These are phyloP conservation scores for Leptopilina clavipes DNA, from an alignment of 1,140 invertebrate species.

Conservation along the genomic window DNA sequence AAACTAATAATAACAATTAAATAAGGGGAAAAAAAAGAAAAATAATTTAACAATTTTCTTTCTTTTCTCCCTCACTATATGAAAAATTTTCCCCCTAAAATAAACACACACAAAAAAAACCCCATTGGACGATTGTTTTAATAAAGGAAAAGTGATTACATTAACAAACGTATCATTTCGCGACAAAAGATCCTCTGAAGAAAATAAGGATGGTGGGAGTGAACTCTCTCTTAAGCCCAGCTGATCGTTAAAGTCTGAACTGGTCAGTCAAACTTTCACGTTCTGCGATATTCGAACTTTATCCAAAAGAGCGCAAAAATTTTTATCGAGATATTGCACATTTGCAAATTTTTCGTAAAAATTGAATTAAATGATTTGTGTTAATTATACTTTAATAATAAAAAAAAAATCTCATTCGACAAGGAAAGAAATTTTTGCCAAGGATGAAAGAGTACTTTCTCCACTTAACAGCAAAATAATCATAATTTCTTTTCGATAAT, in stretches of 20 bases:
- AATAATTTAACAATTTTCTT: no score
- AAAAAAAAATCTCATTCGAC: background rate
- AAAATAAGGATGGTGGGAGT: slow-evolving; percentile 56
- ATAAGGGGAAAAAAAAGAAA: no score
- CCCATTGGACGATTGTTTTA: background rate
- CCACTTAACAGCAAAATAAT: background rate
- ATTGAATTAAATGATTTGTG: background rate
- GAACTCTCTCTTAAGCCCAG: slow-evolving; percentile 63
- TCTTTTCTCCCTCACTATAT: no score
- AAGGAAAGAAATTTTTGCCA: background rate
- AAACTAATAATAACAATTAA: no score
- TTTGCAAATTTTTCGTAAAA: background rate
- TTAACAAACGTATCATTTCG: background rate
- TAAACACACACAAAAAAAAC: background rate
- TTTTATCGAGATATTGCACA: background rate
- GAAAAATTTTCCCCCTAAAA: background rate
- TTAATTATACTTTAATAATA: background rate
- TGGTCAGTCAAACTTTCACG: slow-evolving; percentile 71
- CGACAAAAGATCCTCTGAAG: slow-evolving; percentile 8
- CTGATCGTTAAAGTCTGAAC: slow-evolving; percentile 62
- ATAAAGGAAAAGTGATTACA: background rate
- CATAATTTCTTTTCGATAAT: slow-evolving; percentile 8
- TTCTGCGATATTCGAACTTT: slow-evolving; percentile 62
- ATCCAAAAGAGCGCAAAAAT: slow-evolving; percentile 37
- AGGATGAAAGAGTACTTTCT: slow-evolving; percentile 12